Evolutionary conservation across 1,140 invertebrate species (phyloP).

Genomic region (Drosophila trapezifrons): DNA sequence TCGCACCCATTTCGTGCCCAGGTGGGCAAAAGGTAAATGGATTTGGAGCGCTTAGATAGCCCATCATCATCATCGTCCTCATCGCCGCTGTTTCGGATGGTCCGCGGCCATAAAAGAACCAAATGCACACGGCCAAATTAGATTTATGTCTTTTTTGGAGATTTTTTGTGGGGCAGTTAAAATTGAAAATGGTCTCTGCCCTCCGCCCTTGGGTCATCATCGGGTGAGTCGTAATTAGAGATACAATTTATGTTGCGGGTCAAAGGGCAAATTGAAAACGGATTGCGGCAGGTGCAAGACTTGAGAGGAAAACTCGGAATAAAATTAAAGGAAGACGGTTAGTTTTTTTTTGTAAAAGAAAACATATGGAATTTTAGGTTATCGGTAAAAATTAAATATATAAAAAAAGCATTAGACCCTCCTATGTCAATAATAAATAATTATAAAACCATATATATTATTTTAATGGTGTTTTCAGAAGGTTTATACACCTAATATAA

Average conservation of each 20-base stretch:
- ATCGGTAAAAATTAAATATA: not conserved
- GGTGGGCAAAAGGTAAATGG: conserved; percentile 80
- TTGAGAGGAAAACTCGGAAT: not conserved
- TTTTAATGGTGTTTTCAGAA: too few relatives aligned
- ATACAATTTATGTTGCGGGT: conserved; percentile 36
- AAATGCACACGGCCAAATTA: conserved; percentile 66
- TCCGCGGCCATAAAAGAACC: conserved; percentile 59
- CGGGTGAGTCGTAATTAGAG: conserved; percentile 50
- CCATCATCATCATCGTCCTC: conserved; percentile 50
- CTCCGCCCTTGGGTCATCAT: conserved; percentile 15
- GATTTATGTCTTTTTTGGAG: conserved; percentile 65
- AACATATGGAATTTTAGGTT: not conserved
- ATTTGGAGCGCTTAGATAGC: conserved; percentile 72
- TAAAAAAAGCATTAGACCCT: too few relatives aligned
- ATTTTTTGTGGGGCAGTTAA: conserved; percentile 58
- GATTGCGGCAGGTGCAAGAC: conserved; percentile 11
- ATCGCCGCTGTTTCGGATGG: conserved; percentile 27
- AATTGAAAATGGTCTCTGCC: conserved; percentile 39
- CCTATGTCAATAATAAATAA: too few relatives aligned
- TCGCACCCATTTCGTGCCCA: conserved; percentile 45
- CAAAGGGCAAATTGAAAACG: conserved; percentile 44
- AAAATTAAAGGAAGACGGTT: not conserved
- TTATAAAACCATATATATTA: too few relatives aligned
- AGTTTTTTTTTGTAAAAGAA: not conserved
- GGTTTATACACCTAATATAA: too few relatives aligned